Evolutionary conservation across 1,140 invertebrate species (phyloP), one percentile per base, ranked within the genome.

Genomic region (Bombyx mori): DNA sequence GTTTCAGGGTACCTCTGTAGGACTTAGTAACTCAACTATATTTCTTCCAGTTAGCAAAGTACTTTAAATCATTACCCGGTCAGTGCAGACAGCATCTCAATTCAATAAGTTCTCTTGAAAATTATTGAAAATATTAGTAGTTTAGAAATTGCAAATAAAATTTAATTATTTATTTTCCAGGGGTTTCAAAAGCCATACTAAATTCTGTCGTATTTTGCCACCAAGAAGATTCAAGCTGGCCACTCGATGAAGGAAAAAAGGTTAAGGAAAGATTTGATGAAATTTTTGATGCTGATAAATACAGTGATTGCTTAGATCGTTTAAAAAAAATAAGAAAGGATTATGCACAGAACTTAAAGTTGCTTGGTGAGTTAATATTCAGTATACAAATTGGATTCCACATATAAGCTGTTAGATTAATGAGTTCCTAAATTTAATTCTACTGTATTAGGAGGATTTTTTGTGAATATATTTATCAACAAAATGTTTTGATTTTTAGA

Each of bases 161-260:
- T 35, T 35, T 35, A 35, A 2, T 35, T 3, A 35, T 35, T 35
- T 35, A 3, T 63, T 9, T 75, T 75, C 42, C 56, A 88, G 84
- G 86, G 61, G 97, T 99, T 4, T 96, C 98, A 0, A 97, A 97
- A 83, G 91, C 98, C 1, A 96, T 99, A 54, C 86, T 99, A 35
- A 97, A 97, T 73, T 95, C 97, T 88, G 98, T 99, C 0, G 94
- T 99, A 69, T 99, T 99, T 86, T 99, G 98, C 77, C 98, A 99
- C 83, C 98, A 99, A 91, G 98, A 99, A 86, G 97, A 99, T 61
- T 94, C 97, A 0, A 94, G 93, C 75, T 99, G 98, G 98, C 98
- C 98, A 2, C 88, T 99, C 44, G 95, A 97, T 83, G 96, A 98
- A 89, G 94, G 93, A 0, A 97, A 97, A 83, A 94, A 94, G 74